Conservation (phyloP, 2,797 vertebrate genomes). For the Nyctalus aviator region DNA sequence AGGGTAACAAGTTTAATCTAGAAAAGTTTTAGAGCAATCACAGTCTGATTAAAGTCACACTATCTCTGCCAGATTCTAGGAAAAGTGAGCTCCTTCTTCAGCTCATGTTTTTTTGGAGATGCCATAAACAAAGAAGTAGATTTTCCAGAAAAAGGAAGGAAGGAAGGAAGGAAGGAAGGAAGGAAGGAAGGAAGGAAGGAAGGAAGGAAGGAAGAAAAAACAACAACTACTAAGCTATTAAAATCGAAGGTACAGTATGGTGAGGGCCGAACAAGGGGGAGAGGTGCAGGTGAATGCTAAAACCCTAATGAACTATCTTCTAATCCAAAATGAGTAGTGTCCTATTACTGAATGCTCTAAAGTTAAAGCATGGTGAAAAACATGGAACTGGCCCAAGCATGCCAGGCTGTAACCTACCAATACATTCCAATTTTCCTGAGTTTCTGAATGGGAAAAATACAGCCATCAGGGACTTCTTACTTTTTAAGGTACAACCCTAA, state of each 20-base stretch:
- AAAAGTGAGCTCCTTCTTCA: slow-evolving; percentile 15
- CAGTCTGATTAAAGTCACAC: not conserved
- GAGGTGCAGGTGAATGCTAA: not conserved
- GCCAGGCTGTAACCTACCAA: not conserved
- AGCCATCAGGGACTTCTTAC: not conserved
- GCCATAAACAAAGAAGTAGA: not conserved
- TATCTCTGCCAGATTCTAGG: not conserved
- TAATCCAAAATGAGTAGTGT: not conserved
- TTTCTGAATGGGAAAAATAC: not conserved
- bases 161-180: too few species aligned
- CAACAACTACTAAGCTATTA: not conserved
- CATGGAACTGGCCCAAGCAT: not conserved
- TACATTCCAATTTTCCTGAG: not conserved
- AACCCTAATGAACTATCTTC: not conserved
- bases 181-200: too few species aligned
- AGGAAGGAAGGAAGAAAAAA: not conserved
- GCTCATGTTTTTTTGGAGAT: not conserved
- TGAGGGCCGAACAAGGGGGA: not conserved
- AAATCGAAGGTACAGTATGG: not conserved
- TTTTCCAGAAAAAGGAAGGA: not conserved
- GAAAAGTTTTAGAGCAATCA: not conserved
- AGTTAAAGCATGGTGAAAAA: not conserved
- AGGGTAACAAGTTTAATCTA: slow-evolving; percentile 16
- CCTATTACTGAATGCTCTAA: not conserved
- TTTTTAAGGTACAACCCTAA: not conserved